A percentile compares a stretch with the other conserved stretches of the same genome.
Evolutionary conservation across 2,797 vertebrate species (phyloP).

Genomic region (Characodon lateralis): DNA sequence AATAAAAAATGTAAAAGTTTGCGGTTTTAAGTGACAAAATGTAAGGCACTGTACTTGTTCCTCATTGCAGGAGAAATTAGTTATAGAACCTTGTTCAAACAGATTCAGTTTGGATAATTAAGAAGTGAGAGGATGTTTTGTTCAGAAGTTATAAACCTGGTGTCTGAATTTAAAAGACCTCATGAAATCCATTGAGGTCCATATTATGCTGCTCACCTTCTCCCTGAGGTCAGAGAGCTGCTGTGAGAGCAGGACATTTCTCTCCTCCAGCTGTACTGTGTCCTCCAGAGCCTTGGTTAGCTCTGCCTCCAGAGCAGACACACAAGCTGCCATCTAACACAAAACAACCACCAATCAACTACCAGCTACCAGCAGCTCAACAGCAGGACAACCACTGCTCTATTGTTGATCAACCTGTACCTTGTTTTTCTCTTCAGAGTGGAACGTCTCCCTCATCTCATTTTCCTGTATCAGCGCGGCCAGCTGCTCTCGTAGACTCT

Average conservation of each 20-base stretch:
- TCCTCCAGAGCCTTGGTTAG: slow-evolving; percentile 83
- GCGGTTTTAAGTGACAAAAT: no score
- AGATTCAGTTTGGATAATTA: no score
- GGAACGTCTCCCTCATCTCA: slow-evolving; percentile 63
- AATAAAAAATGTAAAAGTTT: no score
- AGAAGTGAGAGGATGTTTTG: no score
- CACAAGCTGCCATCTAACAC: slow-evolving; percentile 82
- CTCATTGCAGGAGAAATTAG: neutral
- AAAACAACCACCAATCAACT: slow-evolving; percentile 64
- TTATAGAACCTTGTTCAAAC: no score
- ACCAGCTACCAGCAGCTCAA: slow-evolving; percentile 23
- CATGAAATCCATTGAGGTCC: neutral
- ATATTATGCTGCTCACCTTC: slow-evolving; percentile 74
- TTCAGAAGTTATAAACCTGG: neutral
- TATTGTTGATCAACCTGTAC: neutral
- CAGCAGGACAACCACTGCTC: neutral
- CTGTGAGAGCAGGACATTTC: slow-evolving; percentile 83
- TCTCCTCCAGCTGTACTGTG: slow-evolving; percentile 79
- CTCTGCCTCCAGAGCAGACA: slow-evolving; percentile 85
- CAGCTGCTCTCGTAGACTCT: slow-evolving; percentile 83
- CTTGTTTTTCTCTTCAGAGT: slow-evolving; percentile 68
- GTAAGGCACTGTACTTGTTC: no score
- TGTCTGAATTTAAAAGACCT: neutral
- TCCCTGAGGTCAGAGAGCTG: slow-evolving; percentile 81
- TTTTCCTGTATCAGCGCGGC: slow-evolving; percentile 75